Evolutionary conservation across 2,888 invertebrate species (phyloP).

Genomic region (Andrena dorsata): DNA sequence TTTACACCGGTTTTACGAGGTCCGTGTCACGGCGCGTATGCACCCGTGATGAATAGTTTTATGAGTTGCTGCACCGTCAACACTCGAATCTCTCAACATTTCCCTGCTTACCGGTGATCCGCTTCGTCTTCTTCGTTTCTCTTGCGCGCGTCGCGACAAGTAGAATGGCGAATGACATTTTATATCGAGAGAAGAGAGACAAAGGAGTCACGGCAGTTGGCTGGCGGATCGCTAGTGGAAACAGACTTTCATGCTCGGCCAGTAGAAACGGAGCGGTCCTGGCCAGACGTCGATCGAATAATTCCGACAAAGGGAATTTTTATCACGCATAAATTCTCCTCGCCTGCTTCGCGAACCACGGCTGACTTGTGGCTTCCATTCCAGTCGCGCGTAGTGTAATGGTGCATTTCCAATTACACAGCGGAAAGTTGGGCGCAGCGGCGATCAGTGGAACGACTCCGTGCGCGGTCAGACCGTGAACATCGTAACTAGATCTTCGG

Average conservation of each 20-base stretch:
- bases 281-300: constrained; percentile 27
- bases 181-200: not conserved
- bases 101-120: not conserved
- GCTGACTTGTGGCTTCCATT: constrained; percentile 5
- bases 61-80: not conserved
- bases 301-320: constrained; percentile 36
- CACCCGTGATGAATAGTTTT: not conserved
- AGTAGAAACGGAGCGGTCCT: not conserved
- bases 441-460: constrained; percentile 1
- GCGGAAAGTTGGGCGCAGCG: not conserved
- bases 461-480: not conserved
- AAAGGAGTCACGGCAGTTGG: not conserved
- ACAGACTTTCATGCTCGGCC: constrained; percentile 11
- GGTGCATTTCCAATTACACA: constrained; percentile 8
- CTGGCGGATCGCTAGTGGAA: not conserved
- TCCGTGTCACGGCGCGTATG: not conserved
- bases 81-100: not conserved
- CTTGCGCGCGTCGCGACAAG: not conserved
- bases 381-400: not conserved
- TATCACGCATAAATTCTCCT: not conserved
- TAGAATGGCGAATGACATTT: constrained; percentile 15
- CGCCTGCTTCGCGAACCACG: not conserved
- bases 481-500: not conserved
- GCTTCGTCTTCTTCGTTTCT: not conserved
- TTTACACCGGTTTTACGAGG: constrained; percentile 16